Evolutionary conservation across 2,797 vertebrate species (phyloP), one percentile per base, ranked within the genome.

Genomic region (Platalea minor): DNA sequence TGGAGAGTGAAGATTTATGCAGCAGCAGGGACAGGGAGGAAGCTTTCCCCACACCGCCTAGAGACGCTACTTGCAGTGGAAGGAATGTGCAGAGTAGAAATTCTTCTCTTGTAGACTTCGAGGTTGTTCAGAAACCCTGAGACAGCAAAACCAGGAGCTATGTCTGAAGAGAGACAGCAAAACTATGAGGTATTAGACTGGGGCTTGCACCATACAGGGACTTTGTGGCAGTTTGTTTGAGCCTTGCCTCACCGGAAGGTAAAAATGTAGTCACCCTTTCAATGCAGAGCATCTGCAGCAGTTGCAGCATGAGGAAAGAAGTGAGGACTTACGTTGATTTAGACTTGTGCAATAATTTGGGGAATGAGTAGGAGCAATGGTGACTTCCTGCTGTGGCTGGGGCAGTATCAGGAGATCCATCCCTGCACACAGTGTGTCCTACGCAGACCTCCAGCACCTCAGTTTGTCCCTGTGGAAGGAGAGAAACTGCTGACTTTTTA

Each of bases 351-450:
- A 37, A 18, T 63, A 17, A 26, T 75, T 9, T 91, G 45, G 19
- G 26, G 46, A 24, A 67, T 8, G 21, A 88, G 25, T 37, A 77
- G 39, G 23, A 59, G 25, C 29, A 67, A 9, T 6, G 4, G 5
- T 15, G 33, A 21, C 70, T 33, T 5, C 14, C 33, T 29, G 25
- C 46, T 43, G 41, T 0, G 7, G 18, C 17, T 13, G 39, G 11
- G 35, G 11, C 20, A n/a, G 37, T 4, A 7, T 29, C 45, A 35
- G 45, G 70, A 70, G n/a, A 33, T 15, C 15, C 0, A 0, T 28
- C 35, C 17, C 31, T 56, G 26, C 24, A n/a, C 26, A 9, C 21
- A 28, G 61, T 2, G 0, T 28, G 37, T 48, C 37, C 29, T 74
- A 4, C 1, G 3, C 33, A 54, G 67, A 70, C 17, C 57, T 78